Evolutionary conservation across 2,797 vertebrate genomes (phyloP), one percentile per base, ranked within the genome.

Genomic region (Otolemur crassicaudatus): DNA sequence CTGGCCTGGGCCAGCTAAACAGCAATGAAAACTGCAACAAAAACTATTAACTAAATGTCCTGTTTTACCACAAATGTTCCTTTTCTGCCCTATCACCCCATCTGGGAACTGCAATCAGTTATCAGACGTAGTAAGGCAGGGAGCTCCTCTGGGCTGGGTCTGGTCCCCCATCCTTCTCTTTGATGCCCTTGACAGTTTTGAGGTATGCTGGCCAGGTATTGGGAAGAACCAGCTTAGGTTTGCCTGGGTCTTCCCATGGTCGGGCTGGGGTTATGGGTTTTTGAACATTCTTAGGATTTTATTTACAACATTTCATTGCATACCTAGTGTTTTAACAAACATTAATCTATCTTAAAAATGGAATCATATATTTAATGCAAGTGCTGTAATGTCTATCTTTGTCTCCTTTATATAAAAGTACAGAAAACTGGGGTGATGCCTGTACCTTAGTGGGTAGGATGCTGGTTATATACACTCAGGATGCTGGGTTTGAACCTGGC

Each of bases 1-100:
- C 46, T 12, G 46, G 46, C 46, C 46, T 49, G 46, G 46, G 46
- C 46, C 46, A 49, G 46, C 46, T 49, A 49, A 49, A 49, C 46
- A 49, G 11, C 46, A 49, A 49, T 49, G 46, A 49, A 2, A 49
- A 49, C 46, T 49, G 46, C 46, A 49, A 49, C 46, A 49, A 49
- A 49, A 0, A 0, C 11, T 6, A 0, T 13, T 43, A 37, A 22
- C 7, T 16, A 5, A 56, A 70, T 22, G 37, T 61, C 19, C 9
- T 13, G 10, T 14, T 37, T 37, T n/a, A 23, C 61, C 8, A 2
- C 8, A 0, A 0, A 29, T 0, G 23, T 13, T 56, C 72, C 40
- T 49, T 25, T 37, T 14, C 49, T 53, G 29, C 27, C 37, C 43
- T 6, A 16, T n/a, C 8, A 25, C 29, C 11, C n/a, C 70, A 43